A percentile compares a stretch with the other conserved stretches of the same genome.
phyloP scores from a whole-genome alignment of 2,113 vertebrate genomes.

The Columba livia region DNA sequence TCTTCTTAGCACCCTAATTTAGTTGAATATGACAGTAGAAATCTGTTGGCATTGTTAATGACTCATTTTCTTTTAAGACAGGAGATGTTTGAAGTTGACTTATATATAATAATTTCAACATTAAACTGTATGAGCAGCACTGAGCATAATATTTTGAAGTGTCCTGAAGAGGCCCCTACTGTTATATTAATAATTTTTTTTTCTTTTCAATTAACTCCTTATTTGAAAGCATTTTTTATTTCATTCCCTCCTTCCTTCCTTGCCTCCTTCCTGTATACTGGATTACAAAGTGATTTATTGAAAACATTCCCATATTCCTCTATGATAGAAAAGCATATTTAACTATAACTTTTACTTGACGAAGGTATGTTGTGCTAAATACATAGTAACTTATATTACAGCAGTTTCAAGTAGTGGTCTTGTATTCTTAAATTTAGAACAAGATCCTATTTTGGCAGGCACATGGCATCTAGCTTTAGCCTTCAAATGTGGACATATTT shows the following conservation, averaged over 20 bases:
- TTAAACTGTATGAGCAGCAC: not conserved
- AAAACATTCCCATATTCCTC: not conserved
- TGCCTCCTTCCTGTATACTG: not conserved
- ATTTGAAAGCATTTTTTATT: not conserved
- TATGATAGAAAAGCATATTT: not conserved
- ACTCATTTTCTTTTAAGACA: slow-evolving; percentile 31
- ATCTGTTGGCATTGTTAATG: slow-evolving; percentile 33
- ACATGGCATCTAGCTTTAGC: not conserved
- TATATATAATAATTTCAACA: slow-evolving; percentile 25
- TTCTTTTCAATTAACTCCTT: not conserved
- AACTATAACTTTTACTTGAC: not conserved
- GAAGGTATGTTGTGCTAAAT: not conserved
- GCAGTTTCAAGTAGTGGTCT: not conserved
- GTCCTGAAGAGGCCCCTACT: not conserved
- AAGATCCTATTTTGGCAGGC: not conserved
- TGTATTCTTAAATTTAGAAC: not conserved
- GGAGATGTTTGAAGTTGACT: slow-evolving; percentile 16
- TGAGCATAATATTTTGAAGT: not conserved
- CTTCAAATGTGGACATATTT: not conserved
- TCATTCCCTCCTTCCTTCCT: not conserved
- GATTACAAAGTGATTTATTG: not conserved
- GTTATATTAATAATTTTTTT: not conserved
- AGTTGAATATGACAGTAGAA: not conserved
- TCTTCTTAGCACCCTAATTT: slow-evolving; percentile 19
- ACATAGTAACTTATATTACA: not conserved